Evolutionary conservation across 2,113 vertebrate genomes (phyloP).

Genomic region (Variabilichromis moorii): DNA sequence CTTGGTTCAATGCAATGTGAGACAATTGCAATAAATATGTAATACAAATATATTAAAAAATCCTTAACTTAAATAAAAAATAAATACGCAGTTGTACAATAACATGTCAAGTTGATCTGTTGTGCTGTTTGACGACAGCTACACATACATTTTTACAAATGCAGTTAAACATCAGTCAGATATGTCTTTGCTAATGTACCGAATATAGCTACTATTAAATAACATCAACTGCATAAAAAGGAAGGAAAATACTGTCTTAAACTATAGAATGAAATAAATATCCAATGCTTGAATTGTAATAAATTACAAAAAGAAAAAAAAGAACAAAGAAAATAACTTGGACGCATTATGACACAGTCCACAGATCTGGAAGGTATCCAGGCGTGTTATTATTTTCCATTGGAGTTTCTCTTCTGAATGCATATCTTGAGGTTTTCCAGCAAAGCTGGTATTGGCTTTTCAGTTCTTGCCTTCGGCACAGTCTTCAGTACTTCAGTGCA

Average conservation of each 20-base stretch:
- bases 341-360: not conserved
- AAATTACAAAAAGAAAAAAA: not conserved
- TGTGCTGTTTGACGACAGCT: not conserved
- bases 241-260: not conserved
- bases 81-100: not conserved
- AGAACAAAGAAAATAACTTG: not conserved
- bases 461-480: accelerated
- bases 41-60: not conserved
- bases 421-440: accelerated
- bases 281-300: not conserved
- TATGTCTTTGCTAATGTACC: not conserved
- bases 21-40: slow-evolving; percentile 18
- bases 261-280: not conserved
- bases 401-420: accelerated
- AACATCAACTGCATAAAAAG: not conserved
- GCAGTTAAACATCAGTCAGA: not conserved
- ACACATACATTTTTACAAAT: not conserved
- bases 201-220: not conserved
- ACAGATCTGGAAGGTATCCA: not conserved
- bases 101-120: not conserved
- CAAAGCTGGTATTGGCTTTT: accelerated
- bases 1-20: not conserved
- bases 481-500: not conserved
- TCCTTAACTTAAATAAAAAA: slow-evolving; percentile 10
- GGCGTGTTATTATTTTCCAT: too few species aligned